Base-by-base conservation (phyloP, 2,888 invertebrate species). In the Drosophila aldrichi region DNA sequence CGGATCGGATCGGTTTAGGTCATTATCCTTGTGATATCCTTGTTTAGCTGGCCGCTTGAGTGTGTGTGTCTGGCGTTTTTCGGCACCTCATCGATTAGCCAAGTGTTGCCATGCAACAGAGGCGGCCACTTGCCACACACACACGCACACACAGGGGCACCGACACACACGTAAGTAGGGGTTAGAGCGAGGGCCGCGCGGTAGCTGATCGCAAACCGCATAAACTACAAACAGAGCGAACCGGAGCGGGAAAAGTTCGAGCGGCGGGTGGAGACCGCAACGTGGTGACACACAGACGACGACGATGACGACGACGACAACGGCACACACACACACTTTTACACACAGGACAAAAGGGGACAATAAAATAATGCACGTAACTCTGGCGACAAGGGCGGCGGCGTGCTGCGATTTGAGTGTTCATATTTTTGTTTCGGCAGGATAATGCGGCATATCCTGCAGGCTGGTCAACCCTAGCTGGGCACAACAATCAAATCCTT, bases 31-130 rank as follows among this genome's bases (percentile, higher is more conserved):
- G 77, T 81, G 77, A 89, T 91, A 91, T 91, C 88, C 90, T 88
- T 82, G 68, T 61, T 38, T 59, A 34, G 44, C 16, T 55, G 77
- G 41, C 22, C 58, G 58, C 51, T 46, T 59, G 58, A 56, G 52
- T 82, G 34, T 70, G 65, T 70, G 52, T 72, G 61, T 56, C 48
- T 82, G 25, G 64, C 56, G 64, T 80, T 79, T 69, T 88, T 83
- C 72, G 83, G 89, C 89, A 77, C 84, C 81, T 89, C 90, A 88
- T 89, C 87, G 90, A 90, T 87, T 87, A 90, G 90, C 87, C 90
- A 89, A 85, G 88, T 89, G 91, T 89, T 89, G 89, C 90, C 86
- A 89, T 90, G 82, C 81, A 82, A 80, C 75, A 75, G 70, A 81
- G 79, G 81, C 74, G 66, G 55, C 89, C 89, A 83, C 82, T 83